Conservation (phyloP, 1,140 invertebrate species). For the Temnothorax longispinosus region DNA sequence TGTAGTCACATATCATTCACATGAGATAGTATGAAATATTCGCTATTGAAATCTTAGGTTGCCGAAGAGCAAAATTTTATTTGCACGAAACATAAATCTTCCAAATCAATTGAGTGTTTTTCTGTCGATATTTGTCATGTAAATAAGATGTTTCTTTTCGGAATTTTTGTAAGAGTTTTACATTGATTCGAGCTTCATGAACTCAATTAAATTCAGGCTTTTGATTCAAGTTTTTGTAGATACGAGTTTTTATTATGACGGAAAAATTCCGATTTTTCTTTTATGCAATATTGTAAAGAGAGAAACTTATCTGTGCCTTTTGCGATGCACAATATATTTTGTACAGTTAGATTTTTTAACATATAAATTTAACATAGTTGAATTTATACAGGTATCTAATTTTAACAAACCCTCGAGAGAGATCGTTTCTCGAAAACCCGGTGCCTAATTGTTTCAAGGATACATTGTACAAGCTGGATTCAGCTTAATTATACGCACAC, state of each 20-base stretch:
- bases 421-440: not conserved
- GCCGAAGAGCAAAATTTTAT: conserved; percentile 10
- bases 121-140: conserved; percentile 37
- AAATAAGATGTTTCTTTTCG: conserved; percentile 47
- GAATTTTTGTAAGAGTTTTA: conserved; percentile 35
- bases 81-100: conserved; percentile 30
- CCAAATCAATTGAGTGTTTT: conserved; percentile 15
- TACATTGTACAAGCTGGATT: conserved; percentile 7
- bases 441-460: conserved; percentile 27
- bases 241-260: conserved; percentile 64
- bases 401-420: not conserved
- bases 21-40: conserved; percentile 6
- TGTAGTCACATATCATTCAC: not conserved
- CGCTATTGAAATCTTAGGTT: conserved; percentile 48
- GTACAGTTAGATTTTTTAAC: conserved; percentile 34
- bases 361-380: conserved; percentile 12
- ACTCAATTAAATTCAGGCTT: not conserved
- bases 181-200: conserved; percentile 13
- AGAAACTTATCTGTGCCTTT: not conserved
- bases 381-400: conserved; percentile 31
- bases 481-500: conserved; percentile 17
- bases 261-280: conserved; percentile 33
- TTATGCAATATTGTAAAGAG: conserved; percentile 15
- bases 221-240: conserved; percentile 56
- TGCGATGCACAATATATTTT: conserved; percentile 34